These are phyloP conservation scores for Ditylenchus dipsaci DNA, from an alignment of 1,140 invertebrate genomes.

Conservation along the genomic window DNA sequence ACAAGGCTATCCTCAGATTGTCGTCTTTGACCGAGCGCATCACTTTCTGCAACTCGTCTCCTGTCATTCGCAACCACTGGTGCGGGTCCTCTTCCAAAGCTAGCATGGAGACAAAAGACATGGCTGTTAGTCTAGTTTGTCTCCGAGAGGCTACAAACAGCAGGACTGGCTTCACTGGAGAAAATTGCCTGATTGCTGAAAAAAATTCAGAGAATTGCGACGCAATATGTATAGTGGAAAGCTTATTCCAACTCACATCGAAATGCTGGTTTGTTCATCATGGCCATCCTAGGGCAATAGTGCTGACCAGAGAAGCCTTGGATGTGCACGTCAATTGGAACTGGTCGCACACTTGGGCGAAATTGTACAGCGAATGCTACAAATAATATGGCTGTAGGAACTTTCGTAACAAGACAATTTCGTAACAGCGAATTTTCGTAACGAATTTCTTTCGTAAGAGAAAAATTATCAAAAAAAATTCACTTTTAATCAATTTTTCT, in stretches of 20 bases:
- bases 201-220: constrained; percentile 5
- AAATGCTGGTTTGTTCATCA: constrained; percentile 98
- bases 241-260: constrained; percentile 63
- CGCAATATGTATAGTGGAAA: neutral
- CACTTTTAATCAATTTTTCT: no score
- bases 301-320: constrained; percentile 88
- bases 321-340: constrained; percentile 91
- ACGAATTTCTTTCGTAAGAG: no score
- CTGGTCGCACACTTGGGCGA: constrained; percentile 92
- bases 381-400: no score
- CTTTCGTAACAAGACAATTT: no score
- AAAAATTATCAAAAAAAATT: no score
- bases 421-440: no score
- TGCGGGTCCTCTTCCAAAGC: constrained; percentile 85
- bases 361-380: constrained; percentile 78
- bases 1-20: constrained; percentile 85
- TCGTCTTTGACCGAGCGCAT: constrained; percentile 70
- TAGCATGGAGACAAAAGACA: constrained; percentile 89
- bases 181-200: constrained; percentile 75
- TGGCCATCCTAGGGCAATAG: constrained; percentile 97
- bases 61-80: constrained; percentile 85
- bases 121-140: constrained; percentile 90
- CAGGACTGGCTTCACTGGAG: constrained; percentile 79
- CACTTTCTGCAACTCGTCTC: constrained; percentile 67
- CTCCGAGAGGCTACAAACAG: constrained; percentile 95